Conservation (phyloP, 2,888 invertebrate genomes). For the Rhingia rostrata region DNA sequence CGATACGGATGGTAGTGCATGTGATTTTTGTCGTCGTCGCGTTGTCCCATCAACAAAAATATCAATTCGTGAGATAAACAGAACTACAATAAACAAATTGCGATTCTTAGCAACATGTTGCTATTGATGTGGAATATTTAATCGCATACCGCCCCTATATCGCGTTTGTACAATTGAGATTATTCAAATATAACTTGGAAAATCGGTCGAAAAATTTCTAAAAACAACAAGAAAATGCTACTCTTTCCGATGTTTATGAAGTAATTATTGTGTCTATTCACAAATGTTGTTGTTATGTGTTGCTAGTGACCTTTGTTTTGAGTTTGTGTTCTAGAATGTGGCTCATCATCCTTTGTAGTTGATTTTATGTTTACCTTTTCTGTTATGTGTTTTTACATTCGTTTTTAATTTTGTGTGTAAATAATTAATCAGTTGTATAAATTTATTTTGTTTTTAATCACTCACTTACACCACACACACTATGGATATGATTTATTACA, state of each 20-base stretch:
- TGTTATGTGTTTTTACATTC: conserved; percentile 35
- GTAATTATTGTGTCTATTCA: conserved; percentile 67
- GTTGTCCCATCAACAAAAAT: conserved; percentile 21
- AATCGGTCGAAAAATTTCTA: conserved; percentile 7
- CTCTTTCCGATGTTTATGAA: conserved; percentile 76
- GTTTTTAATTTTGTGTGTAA: conserved; percentile 45
- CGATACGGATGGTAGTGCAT: conserved; percentile 67
- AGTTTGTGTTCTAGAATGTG: conserved; percentile 36
- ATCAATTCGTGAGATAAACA: conserved; percentile 13
- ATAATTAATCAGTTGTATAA: conserved; percentile 1
- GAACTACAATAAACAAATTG: neutral
- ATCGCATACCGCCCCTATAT: conserved; percentile 2
- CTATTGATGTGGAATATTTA: conserved; percentile 40
- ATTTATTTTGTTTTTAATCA: conserved; percentile 6
- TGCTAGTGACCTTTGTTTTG: conserved; percentile 38
- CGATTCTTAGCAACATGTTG: conserved; percentile 48
- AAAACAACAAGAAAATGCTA: conserved; percentile 72
- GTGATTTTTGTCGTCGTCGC: conserved; percentile 17
- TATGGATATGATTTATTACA: conserved; percentile 28
- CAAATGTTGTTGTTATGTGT: conserved; percentile 15
- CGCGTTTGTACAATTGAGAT: neutral
- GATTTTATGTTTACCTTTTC: conserved; percentile 33
- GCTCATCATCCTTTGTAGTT: conserved; percentile 25
- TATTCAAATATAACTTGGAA: neutral
- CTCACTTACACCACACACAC: conserved; percentile 18